phyloP scores from a whole-genome alignment of 2,888 invertebrate species.

The Mystacides longicornis region DNA sequence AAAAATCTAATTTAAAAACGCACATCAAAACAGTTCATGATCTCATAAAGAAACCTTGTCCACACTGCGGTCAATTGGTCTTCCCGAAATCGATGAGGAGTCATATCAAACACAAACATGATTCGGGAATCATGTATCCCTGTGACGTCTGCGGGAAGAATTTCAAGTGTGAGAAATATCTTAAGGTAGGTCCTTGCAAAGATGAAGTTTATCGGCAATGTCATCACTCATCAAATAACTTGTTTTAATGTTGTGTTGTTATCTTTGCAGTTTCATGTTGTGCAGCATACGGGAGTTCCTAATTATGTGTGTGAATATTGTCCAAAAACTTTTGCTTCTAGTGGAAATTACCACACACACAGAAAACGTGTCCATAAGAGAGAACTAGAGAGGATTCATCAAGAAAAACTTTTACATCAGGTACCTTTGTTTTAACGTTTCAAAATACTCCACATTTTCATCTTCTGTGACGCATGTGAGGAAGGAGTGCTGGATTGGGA shows the following conservation, averaged over 20 bases:
- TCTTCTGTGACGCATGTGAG: too few relatives aligned
- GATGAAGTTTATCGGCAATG: neutral
- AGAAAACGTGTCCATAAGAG: constrained; percentile 14
- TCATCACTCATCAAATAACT: neutral
- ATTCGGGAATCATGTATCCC: neutral
- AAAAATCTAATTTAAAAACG: constrained; percentile 28
- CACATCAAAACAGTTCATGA: constrained; percentile 20
- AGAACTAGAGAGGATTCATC: neutral
- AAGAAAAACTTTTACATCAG: neutral
- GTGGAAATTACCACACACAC: constrained; percentile 12
- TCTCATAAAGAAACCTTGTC: constrained; percentile 4
- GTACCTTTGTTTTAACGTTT: too few relatives aligned
- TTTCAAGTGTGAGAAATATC: neutral
- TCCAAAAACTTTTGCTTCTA: constrained; percentile 12
- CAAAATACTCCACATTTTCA: too few relatives aligned
- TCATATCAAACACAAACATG: neutral
- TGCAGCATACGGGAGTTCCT: constrained; percentile 11
- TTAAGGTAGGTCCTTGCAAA: neutral
- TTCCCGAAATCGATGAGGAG: neutral
- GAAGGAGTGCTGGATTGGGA: too few relatives aligned
- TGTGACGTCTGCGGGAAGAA: neutral
- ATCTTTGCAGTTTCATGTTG: constrained; percentile 8
- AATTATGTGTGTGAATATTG: constrained; percentile 13
- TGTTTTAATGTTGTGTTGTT: neutral
- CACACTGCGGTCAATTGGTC: neutral